Percentiles rank a stretch among this genome's conserved stretches.
Evolutionary conservation across 2,797 vertebrate species (phyloP).

Genomic region (Oryzias sinensis): DNA sequence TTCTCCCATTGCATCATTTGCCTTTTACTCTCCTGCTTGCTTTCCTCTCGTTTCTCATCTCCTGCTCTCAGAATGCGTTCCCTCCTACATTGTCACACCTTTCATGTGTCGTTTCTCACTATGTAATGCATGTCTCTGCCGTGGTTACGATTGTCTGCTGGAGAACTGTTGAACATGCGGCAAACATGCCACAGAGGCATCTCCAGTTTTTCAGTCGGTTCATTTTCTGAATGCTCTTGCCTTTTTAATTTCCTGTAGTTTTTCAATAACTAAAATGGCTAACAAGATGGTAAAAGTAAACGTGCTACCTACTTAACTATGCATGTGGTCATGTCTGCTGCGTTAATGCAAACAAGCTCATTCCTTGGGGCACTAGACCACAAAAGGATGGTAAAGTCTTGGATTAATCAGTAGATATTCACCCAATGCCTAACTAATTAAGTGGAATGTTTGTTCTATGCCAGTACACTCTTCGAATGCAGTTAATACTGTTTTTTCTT

Average conservation of each 20-base stretch:
- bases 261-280: conserved; percentile 30
- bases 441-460: conserved; percentile 17
- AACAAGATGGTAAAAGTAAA: conserved; percentile 43
- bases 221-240: conserved; percentile 12
- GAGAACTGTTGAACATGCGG: conserved; percentile 4
- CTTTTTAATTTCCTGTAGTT: conserved; percentile 15
- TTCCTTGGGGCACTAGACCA: conserved; percentile 30
- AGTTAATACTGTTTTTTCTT: conserved; percentile 27
- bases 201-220: conserved; percentile 4
- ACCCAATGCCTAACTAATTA: conserved; percentile 44
- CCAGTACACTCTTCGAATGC: conserved; percentile 7
- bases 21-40: not conserved
- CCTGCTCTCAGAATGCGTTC: conserved; percentile 39
- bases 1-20: conserved; percentile 37
- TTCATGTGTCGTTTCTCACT: conserved; percentile 66
- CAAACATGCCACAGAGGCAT: conserved; percentile 4
- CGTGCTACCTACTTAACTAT: conserved; percentile 31
- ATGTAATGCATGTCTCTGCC: conserved; percentile 51
- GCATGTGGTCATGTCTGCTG: conserved; percentile 41
- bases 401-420: conserved; percentile 45
- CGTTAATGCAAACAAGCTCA: conserved; percentile 24
- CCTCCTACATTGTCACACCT: conserved; percentile 55
- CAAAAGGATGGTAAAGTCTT: conserved; percentile 36
- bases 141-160: not conserved
- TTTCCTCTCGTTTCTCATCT: conserved; percentile 50